Conservation (phyloP, 2,888 invertebrate genomes). For the Caenorhabditis sp. region DNA sequence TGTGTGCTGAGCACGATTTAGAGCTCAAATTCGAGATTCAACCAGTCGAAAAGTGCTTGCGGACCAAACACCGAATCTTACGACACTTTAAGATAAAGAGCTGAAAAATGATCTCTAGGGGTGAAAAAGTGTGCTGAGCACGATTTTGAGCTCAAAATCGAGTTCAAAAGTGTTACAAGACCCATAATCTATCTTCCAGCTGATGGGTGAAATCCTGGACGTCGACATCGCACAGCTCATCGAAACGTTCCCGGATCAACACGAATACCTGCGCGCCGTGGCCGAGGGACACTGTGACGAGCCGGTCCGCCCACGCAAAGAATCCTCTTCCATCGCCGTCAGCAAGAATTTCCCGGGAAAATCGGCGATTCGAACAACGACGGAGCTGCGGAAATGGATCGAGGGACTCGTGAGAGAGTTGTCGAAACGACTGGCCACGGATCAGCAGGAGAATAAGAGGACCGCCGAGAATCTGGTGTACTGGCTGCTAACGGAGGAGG, state of each 20-base stretch:
- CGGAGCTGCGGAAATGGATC: conserved; percentile 88
- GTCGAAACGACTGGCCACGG: conserved; percentile 67
- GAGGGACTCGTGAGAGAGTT: conserved; percentile 90
- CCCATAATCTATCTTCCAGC: no score
- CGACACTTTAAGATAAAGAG: not conserved
- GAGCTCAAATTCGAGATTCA: not conserved
- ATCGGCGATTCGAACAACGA: conserved; percentile 87
- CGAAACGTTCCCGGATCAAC: conserved; percentile 70
- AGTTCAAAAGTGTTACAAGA: no score
- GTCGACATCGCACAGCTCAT: conserved; percentile 41
- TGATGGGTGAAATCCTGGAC: conserved; percentile 91
- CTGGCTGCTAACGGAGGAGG: conserved; percentile 42
- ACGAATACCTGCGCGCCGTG: conserved; percentile 69
- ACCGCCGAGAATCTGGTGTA: conserved; percentile 69
- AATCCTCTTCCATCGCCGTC: conserved; percentile 95
- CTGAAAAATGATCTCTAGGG: not conserved
- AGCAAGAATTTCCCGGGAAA: conserved; percentile 93
- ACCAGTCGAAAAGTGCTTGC: not conserved
- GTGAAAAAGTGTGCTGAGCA: not conserved
- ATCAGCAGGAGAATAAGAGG: conserved; percentile 66
- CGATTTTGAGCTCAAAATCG: not conserved
- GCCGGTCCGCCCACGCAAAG: conserved; percentile 90
- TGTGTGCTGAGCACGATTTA: not conserved
- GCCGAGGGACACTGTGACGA: conserved; percentile 87
- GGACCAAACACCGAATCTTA: conserved; percentile 3